Evolutionary conservation across 2,888 invertebrate genomes (phyloP).

Genomic region (Papilio protenor): DNA sequence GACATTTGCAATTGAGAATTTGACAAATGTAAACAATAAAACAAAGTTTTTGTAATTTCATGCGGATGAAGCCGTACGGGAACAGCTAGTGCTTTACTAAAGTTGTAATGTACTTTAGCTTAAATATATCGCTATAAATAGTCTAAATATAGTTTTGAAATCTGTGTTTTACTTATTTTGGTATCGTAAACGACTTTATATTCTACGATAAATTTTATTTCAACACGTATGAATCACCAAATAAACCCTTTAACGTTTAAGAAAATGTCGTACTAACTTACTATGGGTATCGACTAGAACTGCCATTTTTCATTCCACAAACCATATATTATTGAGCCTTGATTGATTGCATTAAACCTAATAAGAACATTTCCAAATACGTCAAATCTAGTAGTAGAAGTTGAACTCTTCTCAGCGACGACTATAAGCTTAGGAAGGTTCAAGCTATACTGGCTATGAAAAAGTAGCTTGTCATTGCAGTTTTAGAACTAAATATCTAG

Average conservation of each 20-base stretch:
- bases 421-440: background rate
- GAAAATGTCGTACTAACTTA: conserved; percentile 10
- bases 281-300: background rate
- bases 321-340: conserved; percentile 14
- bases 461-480: conserved; percentile 20
- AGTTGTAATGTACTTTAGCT: too few relatives aligned
- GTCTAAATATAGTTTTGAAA: too few relatives aligned
- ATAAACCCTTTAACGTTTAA: conserved; percentile 10
- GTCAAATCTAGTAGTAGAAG: background rate
- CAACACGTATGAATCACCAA: conserved; percentile 17
- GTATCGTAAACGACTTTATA: background rate
- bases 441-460: conserved; percentile 6
- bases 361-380: conserved; percentile 30
- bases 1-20: too few relatives aligned
- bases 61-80: too few relatives aligned
- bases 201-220: background rate
- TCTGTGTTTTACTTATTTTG: background rate
- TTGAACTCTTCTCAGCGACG: background rate
- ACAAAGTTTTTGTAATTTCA: too few relatives aligned
- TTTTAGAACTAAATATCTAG: conserved; percentile 25
- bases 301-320: conserved; percentile 20
- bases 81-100: too few relatives aligned
- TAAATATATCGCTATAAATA: too few relatives aligned
- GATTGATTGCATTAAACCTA: conserved; percentile 24
- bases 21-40: too few relatives aligned